Percentiles rank a stretch among this genome's conserved stretches.
These are phyloP conservation scores for Percina caprodes DNA, from an alignment of 2,113 vertebrate genomes.

Conservation along the genomic window DNA sequence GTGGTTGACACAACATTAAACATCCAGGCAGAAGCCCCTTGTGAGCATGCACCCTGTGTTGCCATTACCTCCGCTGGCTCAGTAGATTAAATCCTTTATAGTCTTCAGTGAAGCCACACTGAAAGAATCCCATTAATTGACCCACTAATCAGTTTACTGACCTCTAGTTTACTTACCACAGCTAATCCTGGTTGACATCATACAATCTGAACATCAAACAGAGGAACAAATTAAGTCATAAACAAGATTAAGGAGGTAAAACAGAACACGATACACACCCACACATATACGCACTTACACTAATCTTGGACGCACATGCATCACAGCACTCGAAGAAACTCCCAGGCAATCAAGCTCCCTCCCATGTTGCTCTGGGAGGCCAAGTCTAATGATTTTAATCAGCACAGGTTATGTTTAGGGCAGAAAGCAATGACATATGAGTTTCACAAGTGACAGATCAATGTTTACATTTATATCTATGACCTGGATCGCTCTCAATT, in stretches of 20 bases:
- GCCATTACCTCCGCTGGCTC: conserved; percentile 18
- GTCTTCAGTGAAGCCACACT: conserved; percentile 36
- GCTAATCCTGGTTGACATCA: conserved; percentile 72
- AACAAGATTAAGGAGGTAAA: conserved; percentile 68
- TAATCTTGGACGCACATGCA: conserved; percentile 68
- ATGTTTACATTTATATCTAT: conserved; percentile 14
- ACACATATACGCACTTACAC: conserved; percentile 40
- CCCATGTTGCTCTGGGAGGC: conserved; percentile 39
- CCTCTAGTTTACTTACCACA: conserved; percentile 70
- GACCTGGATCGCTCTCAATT: not conserved
- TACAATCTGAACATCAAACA: conserved; percentile 72
- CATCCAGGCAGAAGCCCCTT: not conserved
- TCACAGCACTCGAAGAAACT: conserved; percentile 56
- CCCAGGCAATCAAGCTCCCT: conserved; percentile 22
- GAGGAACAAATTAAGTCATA: conserved; percentile 54
- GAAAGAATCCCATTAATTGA: conserved; percentile 63
- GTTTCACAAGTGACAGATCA: conserved; percentile 5
- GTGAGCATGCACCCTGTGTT: conserved; percentile 8
- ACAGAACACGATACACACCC: conserved; percentile 51
- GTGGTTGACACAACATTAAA: conserved; percentile 3
- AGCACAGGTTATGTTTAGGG: conserved; percentile 15
- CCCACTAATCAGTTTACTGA: conserved; percentile 69
- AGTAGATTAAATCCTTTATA: conserved; percentile 39
- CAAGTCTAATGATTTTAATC: conserved; percentile 2
- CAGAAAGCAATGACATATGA: not conserved